These are phyloP conservation scores for Dichetophora obliterata DNA, from an alignment of 2,888 invertebrate genomes.

Conservation along the genomic window DNA sequence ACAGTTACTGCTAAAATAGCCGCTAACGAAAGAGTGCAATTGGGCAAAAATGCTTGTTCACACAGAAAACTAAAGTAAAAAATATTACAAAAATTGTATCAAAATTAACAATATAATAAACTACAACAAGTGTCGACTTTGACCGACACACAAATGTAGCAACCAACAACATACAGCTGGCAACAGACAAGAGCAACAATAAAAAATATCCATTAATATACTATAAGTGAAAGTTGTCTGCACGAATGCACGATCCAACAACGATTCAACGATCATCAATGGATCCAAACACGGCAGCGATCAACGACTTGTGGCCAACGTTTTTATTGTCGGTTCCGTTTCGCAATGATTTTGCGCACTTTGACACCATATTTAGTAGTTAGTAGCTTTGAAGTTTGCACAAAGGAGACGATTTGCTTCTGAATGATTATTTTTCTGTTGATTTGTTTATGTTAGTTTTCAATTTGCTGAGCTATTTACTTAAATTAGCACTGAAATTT, in stretches of 20 bases:
- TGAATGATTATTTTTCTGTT: no score
- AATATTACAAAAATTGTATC: background rate
- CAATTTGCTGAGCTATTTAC: no score
- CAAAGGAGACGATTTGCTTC: background rate
- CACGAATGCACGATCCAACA: background rate
- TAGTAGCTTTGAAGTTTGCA: background rate
- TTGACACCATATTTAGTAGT: constrained; percentile 7
- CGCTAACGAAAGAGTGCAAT: no score
- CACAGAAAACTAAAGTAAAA: background rate
- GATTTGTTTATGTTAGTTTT: no score
- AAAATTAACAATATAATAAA: background rate
- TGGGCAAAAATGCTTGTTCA: no score
- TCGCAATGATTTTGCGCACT: constrained; percentile 12
- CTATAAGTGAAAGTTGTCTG: constrained; percentile 26
- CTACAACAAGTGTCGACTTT: constrained; percentile 1
- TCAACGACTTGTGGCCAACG: background rate
- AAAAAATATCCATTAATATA: background rate
- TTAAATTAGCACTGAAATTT: no score
- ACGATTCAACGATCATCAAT: background rate
- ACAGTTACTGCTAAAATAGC: no score
- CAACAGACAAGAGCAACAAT: background rate
- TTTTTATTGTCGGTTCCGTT: background rate
- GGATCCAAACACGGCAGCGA: background rate
- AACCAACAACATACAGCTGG: background rate
- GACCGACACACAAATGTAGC: background rate